These are phyloP conservation scores for Lepidocyrtoides sp. DNA, from an alignment of 2,888 invertebrate genomes.

Conservation along the genomic window DNA sequence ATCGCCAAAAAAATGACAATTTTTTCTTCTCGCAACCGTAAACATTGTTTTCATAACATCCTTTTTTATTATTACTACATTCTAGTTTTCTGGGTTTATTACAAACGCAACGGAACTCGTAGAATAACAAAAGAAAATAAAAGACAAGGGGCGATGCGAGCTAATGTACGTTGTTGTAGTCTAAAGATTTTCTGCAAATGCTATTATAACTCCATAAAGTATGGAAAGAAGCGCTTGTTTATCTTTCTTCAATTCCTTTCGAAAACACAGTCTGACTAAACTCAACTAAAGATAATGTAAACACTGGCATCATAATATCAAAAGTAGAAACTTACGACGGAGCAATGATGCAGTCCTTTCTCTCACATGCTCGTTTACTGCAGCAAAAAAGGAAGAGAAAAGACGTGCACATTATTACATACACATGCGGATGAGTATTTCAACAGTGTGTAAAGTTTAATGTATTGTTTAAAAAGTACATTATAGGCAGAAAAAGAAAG, in stretches of 20 bases:
- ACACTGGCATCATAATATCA: too few species aligned
- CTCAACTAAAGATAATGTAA: too few species aligned
- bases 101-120: background rate
- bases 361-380: background rate
- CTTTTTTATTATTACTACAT: too few species aligned
- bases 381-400: background rate
- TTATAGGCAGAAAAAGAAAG: background rate
- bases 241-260: background rate
- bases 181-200: background rate
- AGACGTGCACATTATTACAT: background rate
- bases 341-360: conserved; percentile 25
- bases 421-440: background rate
- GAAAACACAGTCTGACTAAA: background rate
- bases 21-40: too few species aligned
- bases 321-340: too few species aligned
- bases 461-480: background rate
- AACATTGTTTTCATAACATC: too few species aligned
- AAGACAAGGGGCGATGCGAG: background rate
- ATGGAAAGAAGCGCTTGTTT: background rate
- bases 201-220: background rate
- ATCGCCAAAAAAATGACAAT: too few species aligned
- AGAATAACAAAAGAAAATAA: background rate
- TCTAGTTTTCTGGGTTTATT: too few species aligned
- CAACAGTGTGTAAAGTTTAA: background rate
- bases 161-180: background rate